A percentile compares a stretch with the other conserved stretches of the same genome.
Evolutionary conservation across 2,113 vertebrate species (phyloP).

Genomic region (Speoplatyrhinus poulsoni): DNA sequence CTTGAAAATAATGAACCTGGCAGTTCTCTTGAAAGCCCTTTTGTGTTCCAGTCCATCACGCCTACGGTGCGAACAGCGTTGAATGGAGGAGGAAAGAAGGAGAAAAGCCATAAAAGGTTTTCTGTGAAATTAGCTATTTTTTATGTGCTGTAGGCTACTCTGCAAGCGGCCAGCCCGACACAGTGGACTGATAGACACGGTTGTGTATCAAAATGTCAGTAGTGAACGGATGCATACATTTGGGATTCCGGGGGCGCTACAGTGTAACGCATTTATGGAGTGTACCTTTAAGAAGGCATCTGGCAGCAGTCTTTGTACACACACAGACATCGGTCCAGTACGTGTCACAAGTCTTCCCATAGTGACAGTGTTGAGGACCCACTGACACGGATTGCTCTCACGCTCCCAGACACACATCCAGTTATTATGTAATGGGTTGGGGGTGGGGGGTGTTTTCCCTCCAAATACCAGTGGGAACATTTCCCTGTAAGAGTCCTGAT

Average conservation of each 20-base stretch:
- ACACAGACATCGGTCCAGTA: not conserved
- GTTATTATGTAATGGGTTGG: conserved; percentile 54
- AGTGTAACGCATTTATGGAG: no score
- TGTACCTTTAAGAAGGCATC: no score
- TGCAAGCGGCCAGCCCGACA: no score
- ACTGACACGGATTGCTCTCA: conserved; percentile 38
- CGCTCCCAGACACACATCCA: conserved; percentile 23
- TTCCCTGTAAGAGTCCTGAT: conserved; percentile 18
- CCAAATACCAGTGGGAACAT: conserved; percentile 31
- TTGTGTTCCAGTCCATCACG: not conserved
- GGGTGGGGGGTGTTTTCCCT: conserved; percentile 65
- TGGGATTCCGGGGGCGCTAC: no score
- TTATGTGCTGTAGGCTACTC: no score
- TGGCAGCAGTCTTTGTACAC: no score
- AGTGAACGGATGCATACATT: no score
- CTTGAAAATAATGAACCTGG: not conserved
- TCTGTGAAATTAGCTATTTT: no score
- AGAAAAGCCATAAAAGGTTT: not conserved
- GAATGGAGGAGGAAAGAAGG: not conserved
- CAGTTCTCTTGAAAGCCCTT: not conserved
- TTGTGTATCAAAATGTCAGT: no score
- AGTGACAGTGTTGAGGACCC: conserved; percentile 34
- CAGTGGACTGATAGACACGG: no score
- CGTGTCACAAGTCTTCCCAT: conserved; percentile 8
- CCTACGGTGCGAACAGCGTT: not conserved